Conservation (phyloP, 2,888 invertebrate genomes). For the Diarsia mendica region DNA sequence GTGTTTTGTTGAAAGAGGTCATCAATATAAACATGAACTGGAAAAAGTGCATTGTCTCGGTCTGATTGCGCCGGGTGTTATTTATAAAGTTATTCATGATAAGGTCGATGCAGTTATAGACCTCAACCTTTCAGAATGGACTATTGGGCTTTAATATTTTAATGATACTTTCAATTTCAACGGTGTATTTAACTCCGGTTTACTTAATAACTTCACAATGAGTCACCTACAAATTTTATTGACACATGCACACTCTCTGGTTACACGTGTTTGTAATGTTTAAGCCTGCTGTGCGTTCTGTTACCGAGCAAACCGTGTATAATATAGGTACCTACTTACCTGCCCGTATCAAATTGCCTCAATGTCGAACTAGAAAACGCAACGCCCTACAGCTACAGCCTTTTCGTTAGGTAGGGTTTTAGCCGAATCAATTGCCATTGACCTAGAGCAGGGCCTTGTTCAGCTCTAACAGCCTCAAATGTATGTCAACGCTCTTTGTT, state of each 20-base stretch:
- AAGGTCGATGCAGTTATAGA: constrained; percentile 55
- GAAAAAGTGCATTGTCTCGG: constrained; percentile 63
- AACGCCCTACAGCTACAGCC: constrained; percentile 16
- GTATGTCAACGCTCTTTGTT: constrained; percentile 55
- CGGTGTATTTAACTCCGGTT: constrained; percentile 17
- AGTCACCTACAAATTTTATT: constrained; percentile 65
- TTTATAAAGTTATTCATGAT: constrained; percentile 59
- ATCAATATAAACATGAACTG: constrained; percentile 42
- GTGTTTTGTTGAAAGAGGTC: constrained; percentile 54
- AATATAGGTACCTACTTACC: constrained; percentile 26
- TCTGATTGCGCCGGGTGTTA: constrained; percentile 62
- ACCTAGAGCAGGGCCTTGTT: constrained; percentile 44
- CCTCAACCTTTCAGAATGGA: constrained; percentile 49
- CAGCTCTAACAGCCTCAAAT: constrained; percentile 53
- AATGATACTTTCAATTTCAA: constrained; percentile 18
- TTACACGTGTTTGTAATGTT: constrained; percentile 68
- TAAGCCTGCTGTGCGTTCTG: constrained; percentile 58
- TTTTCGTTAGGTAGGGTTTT: constrained; percentile 26
- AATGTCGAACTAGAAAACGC: constrained; percentile 38
- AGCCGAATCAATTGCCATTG: constrained; percentile 50
- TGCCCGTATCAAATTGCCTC: constrained; percentile 53
- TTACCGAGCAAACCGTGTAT: constrained; percentile 52
- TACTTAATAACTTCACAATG: constrained; percentile 56
- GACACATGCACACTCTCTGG: constrained; percentile 68
- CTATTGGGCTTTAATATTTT: constrained; percentile 18